phyloP scores from a whole-genome alignment of 2,797 vertebrate species.

The Adrianichthys oophorus region DNA sequence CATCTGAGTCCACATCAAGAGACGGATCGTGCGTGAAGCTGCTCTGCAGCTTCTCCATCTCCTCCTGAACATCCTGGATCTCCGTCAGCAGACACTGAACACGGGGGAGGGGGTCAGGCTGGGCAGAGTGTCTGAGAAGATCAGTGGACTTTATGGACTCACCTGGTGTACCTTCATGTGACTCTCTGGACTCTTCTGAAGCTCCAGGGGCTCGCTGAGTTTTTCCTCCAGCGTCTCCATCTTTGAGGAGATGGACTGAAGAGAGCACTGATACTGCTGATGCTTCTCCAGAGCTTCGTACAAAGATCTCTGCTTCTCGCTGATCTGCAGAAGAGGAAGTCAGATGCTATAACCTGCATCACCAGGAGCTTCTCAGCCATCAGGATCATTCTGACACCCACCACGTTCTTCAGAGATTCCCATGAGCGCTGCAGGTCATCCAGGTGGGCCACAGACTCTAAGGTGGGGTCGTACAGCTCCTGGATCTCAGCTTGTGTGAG shows the following conservation, averaged over 20 bases:
- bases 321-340: conserved; percentile 80
- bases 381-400: conserved; percentile 61
- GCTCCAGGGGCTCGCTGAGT: conserved; percentile 84
- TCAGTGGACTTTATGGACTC: conserved; percentile 18
- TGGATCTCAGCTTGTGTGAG: conserved; percentile 80
- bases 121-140: no score
- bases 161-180: conserved; percentile 93
- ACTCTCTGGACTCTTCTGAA: conserved; percentile 84
- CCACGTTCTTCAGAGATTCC: conserved; percentile 99
- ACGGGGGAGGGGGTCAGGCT: neutral
- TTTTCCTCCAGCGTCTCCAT: conserved; percentile 91
- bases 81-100: conserved; percentile 87
- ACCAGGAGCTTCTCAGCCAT: neutral
- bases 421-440: conserved; percentile 96
- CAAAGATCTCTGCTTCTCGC: conserved; percentile 94
- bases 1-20: conserved; percentile 81
- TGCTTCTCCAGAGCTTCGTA: conserved; percentile 96
- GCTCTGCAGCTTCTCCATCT: conserved; percentile 87
- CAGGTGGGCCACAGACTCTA: conserved; percentile 87
- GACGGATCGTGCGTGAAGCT: conserved; percentile 85
- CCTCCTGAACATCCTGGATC: conserved; percentile 89
- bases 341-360: neutral
- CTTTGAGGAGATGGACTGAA: conserved; percentile 93
- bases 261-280: conserved; percentile 91
- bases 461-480: conserved; percentile 85